phyloP scores from a whole-genome alignment of 1,140 invertebrate genomes.

The Penaeus indicus region DNA sequence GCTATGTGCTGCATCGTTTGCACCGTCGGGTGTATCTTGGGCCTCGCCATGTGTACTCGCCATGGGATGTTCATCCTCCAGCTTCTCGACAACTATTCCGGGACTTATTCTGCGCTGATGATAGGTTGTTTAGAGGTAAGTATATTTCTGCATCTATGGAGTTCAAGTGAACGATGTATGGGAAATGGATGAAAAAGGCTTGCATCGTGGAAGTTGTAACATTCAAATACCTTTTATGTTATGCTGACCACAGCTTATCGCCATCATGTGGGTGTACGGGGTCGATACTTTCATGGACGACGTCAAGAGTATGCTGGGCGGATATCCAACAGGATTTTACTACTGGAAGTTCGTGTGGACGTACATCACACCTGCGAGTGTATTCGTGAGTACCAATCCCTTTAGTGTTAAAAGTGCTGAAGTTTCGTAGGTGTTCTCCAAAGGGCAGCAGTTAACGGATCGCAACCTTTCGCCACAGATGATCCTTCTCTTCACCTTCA shows the following conservation, averaged over 20 bases:
- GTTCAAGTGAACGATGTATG: not conserved
- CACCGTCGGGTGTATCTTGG: slow-evolving; percentile 76
- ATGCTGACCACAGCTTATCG: slow-evolving; percentile 79
- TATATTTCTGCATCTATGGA: not conserved
- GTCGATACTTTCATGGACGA: slow-evolving; percentile 84
- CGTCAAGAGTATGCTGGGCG: slow-evolving; percentile 84
- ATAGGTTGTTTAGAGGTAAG: slow-evolving; percentile 77
- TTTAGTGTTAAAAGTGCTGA: too few relatives aligned
- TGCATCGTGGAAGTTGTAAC: not conserved
- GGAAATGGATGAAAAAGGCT: not conserved
- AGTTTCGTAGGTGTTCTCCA: not conserved
- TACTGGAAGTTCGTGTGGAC: slow-evolving; percentile 88
- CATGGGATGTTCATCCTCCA: slow-evolving; percentile 75
- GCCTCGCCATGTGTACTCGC: slow-evolving; percentile 79
- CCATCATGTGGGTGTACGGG: slow-evolving; percentile 87
- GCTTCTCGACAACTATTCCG: slow-evolving; percentile 88
- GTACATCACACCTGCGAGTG: slow-evolving; percentile 81
- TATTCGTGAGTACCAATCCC: slow-evolving; percentile 73
- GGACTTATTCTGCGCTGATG: slow-evolving; percentile 86
- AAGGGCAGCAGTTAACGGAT: not conserved
- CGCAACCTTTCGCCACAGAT: slow-evolving; percentile 73
- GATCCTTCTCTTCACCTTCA: slow-evolving; percentile 86
- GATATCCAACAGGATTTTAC: slow-evolving; percentile 78
- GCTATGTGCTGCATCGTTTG: slow-evolving; percentile 77
- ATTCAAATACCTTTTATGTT: slow-evolving; percentile 10